Base-by-base conservation (phyloP, 2,797 vertebrate species). In the Acrossocheilus wenchowensis region DNA sequence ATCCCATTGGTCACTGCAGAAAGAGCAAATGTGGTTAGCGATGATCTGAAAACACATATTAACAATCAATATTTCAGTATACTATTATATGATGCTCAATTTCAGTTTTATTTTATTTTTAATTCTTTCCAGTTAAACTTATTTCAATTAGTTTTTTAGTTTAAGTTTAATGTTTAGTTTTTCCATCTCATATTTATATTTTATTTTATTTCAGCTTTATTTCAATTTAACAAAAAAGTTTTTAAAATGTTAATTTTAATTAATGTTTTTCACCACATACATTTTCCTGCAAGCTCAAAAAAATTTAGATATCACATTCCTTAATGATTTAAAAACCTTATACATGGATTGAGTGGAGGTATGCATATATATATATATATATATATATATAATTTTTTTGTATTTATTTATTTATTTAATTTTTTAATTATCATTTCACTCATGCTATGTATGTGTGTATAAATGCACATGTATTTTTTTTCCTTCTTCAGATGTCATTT, bases 1-100 rank as follows among this genome's bases (percentile, higher is more conserved):
- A 98, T 97, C 83, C 98, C 98, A 1, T 99, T 99, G 93, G 97
- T 97, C 94, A 99, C 98, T 99, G 91, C 4, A 34, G 15, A 81
- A 84, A 68, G 17, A 90, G 71, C 26, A 60, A 41, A 9, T 30
- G 50, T 36, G 36, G 2, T 78, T n/a, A 82, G 57, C 3, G 9
- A 50, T 74, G 7, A 74, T 9, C 43, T 48, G n/a, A 12, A 78
- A 57, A 78, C 50, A 36, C 30, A 50, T 4, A 62, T 12, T 62
- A 26, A 30, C 30, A 30, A 62, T 62, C 23, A 62, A 26, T 26
- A 45, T 26, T 26, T 73, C 4, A 17, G 41, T 15, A 26, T 30
- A 30, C 30, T 26, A 39, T 5, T 43, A 43, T 9, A 1, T 41
- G 45, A 8, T 2, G 69, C 12, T n/a, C 1, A 72, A n/a, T 6